Conservation (phyloP, 2,113 vertebrate genomes). For the Cephalopterus ornatus region DNA sequence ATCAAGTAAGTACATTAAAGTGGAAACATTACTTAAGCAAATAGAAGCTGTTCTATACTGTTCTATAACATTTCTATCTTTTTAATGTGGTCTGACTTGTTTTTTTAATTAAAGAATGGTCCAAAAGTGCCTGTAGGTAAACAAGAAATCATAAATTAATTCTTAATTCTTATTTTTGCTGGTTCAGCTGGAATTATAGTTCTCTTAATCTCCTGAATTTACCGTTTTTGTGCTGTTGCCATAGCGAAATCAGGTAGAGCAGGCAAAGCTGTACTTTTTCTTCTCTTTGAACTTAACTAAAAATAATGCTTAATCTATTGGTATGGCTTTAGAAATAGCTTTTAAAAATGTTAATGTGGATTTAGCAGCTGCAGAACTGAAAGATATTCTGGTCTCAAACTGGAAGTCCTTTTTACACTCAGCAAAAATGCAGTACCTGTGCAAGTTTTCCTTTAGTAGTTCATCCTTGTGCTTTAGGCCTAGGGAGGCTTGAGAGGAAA, state of each 20-base stretch:
- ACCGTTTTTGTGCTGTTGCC: conserved; percentile 33
- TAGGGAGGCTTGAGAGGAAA: not conserved
- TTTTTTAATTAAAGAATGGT: conserved; percentile 33
- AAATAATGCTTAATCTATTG: conserved; percentile 66
- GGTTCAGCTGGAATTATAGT: conserved; percentile 38
- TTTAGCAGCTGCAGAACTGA: conserved; percentile 7
- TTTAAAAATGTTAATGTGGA: conserved; percentile 56
- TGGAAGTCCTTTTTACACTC: not conserved
- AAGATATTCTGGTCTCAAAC: not conserved
- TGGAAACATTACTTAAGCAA: conserved; percentile 49
- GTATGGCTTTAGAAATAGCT: conserved; percentile 43
- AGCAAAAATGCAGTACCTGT: not conserved
- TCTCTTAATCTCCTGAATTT: conserved; percentile 52
- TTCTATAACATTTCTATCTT: not conserved
- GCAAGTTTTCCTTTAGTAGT: not conserved
- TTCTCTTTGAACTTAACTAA: conserved; percentile 62
- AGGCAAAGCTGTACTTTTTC: conserved; percentile 10
- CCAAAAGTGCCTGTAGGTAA: conserved; percentile 21
- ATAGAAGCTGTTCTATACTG: not conserved
- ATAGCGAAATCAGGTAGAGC: conserved; percentile 45
- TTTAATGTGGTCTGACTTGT: not conserved
- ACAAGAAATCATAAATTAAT: conserved; percentile 36
- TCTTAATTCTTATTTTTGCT: conserved; percentile 58
- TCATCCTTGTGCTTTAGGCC: not conserved
- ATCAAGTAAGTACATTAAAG: conserved; percentile 63